These are phyloP conservation scores for Eupithecia subfuscata DNA, from an alignment of 2,888 invertebrate genomes.

Conservation along the genomic window DNA sequence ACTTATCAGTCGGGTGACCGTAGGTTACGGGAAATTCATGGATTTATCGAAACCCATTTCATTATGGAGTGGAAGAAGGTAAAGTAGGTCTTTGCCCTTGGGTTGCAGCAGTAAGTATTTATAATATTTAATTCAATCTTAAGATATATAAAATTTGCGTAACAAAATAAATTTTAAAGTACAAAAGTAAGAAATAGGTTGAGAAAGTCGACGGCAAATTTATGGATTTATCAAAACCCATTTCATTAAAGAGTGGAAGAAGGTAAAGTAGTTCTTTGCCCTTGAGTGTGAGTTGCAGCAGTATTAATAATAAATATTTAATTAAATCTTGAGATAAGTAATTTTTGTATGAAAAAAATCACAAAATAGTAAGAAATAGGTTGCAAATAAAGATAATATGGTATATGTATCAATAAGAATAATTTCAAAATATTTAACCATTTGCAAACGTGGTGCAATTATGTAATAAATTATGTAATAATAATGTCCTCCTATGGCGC, in stretches of 20 bases:
- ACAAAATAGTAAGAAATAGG: background rate
- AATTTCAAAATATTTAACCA: background rate
- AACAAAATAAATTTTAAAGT: no score
- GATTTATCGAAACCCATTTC: background rate
- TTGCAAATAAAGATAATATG: background rate
- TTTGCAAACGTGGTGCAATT: background rate
- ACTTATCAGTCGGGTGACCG: slow-evolving; percentile 51
- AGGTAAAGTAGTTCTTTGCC: background rate
- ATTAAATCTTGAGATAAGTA: no score
- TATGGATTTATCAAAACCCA: background rate
- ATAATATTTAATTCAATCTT: no score
- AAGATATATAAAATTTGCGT: no score
- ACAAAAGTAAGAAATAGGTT: background rate
- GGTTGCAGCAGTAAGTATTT: no score
- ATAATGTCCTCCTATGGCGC: no score
- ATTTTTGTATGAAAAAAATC: no score
- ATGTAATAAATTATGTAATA: background rate
- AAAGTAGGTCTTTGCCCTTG: background rate
- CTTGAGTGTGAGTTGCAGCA: background rate
- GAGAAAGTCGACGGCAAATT: background rate
- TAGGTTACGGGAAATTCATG: slow-evolving; percentile 3
- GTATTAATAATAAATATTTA: no score
- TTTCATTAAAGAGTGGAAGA: background rate
- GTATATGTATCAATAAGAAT: no score
- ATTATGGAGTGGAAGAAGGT: background rate